phyloP scores from a whole-genome alignment of 2,888 invertebrate genomes.

The Oasisia sp. region DNA sequence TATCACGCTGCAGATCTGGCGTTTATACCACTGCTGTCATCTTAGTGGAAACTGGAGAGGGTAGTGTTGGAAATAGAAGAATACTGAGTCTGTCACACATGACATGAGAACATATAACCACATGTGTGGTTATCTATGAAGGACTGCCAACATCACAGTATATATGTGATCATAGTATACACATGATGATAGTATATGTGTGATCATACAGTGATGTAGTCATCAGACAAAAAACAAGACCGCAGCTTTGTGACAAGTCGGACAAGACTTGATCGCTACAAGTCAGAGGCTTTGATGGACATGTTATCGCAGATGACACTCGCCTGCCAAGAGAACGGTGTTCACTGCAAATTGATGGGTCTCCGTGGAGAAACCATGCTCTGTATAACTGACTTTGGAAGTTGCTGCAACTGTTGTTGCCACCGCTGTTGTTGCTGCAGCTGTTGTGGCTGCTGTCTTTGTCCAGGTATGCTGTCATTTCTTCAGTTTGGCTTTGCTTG shows the following conservation, averaged over 20 bases:
- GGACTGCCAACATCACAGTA: neutral
- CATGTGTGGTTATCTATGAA: neutral
- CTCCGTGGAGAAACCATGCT: neutral
- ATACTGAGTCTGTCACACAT: too few species aligned
- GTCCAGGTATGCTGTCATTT: neutral
- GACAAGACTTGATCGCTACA: neutral
- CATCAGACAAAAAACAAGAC: neutral
- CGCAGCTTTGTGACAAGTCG: neutral
- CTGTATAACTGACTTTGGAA: neutral
- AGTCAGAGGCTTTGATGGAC: neutral
- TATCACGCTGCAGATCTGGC: neutral
- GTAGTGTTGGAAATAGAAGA: too few species aligned
- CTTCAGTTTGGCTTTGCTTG: neutral
- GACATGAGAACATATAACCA: neutral
- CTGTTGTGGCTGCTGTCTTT: neutral
- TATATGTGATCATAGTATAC: neutral
- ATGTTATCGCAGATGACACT: neutral
- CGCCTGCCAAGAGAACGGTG: neutral
- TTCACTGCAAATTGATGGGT: conserved; percentile 5
- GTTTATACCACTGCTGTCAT: too few species aligned
- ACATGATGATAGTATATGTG: too few species aligned
- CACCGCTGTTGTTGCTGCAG: neutral
- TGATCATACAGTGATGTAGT: too few species aligned
- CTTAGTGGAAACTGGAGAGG: too few species aligned
- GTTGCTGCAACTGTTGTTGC: neutral